phyloP scores from a whole-genome alignment of 2,888 invertebrate genomes.

The Eupsilia transversa region DNA sequence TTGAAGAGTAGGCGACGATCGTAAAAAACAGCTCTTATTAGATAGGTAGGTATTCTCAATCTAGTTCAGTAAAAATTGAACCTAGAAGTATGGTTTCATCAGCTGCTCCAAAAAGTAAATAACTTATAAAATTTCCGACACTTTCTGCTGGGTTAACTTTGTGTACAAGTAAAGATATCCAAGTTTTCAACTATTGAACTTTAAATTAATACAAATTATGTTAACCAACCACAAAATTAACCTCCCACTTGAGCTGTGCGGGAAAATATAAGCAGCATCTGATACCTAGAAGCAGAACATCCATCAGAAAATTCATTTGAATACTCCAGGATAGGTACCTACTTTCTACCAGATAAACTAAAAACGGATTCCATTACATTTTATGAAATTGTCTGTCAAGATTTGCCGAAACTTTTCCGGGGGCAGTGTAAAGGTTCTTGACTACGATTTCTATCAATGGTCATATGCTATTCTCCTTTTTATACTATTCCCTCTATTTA shows the following conservation, averaged over 20 bases:
- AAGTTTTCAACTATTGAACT: background rate
- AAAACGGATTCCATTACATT: background rate
- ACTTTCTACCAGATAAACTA: background rate
- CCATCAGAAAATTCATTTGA: background rate
- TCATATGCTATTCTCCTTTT: background rate
- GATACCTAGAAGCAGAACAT: background rate
- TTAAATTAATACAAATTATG: background rate
- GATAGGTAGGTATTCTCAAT: background rate
- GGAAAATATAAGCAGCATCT: background rate
- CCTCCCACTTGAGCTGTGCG: background rate
- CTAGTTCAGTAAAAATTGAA: background rate
- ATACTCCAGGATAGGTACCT: background rate
- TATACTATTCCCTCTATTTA: background rate
- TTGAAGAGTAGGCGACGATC: conserved; percentile 3
- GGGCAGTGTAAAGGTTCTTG: background rate
- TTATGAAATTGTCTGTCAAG: background rate
- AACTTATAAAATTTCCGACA: background rate
- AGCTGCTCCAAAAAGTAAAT: background rate
- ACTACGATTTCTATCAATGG: background rate
- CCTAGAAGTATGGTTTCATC: background rate
- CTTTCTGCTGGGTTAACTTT: background rate
- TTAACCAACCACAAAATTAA: background rate
- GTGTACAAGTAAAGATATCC: background rate
- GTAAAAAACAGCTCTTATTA: background rate
- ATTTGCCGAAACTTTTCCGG: background rate